These are phyloP conservation scores for Vandiemenella viatica DNA, from an alignment of 2,888 invertebrate genomes.

Conservation along the genomic window DNA sequence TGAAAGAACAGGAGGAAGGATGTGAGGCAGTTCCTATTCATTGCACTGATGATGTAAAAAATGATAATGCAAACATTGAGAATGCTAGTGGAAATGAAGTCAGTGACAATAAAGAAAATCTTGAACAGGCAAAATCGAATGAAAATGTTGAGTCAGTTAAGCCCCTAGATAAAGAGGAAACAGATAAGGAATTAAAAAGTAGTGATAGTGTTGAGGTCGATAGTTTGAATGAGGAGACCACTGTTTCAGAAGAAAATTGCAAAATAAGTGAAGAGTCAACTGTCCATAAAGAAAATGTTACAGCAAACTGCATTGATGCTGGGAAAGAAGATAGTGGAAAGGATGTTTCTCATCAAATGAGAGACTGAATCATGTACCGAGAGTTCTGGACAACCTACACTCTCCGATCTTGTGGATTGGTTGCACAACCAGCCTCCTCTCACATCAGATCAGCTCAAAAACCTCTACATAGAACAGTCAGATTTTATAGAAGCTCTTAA, in stretches of 20 bases:
- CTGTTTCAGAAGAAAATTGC: no score
- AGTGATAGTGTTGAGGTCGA: no score
- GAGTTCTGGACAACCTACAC: slow-evolving; percentile 19
- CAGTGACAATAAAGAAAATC: background rate
- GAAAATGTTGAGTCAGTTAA: slow-evolving; percentile 17
- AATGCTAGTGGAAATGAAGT: background rate
- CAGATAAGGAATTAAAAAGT: slow-evolving; percentile 8
- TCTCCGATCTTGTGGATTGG: slow-evolving; percentile 46
- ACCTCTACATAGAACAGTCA: slow-evolving; percentile 50
- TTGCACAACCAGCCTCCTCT: slow-evolving; percentile 48
- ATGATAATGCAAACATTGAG: background rate
- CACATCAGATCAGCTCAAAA: slow-evolving; percentile 41
- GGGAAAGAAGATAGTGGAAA: background rate
- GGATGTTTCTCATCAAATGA: slow-evolving; percentile 2
- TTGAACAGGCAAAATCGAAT: no score
- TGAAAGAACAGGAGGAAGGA: no score
- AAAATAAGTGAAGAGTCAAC: no score
- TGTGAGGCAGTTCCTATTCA: no score
- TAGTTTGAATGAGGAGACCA: no score
- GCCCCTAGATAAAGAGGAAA: slow-evolving; percentile 21
- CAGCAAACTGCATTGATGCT: background rate
- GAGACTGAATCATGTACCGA: background rate
- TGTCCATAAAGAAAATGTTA: background rate
- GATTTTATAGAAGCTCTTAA: slow-evolving; percentile 69
- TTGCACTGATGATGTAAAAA: no score